These are phyloP conservation scores for Poecilia gillii DNA, from an alignment of 2,797 vertebrate genomes.

Conservation along the genomic window DNA sequence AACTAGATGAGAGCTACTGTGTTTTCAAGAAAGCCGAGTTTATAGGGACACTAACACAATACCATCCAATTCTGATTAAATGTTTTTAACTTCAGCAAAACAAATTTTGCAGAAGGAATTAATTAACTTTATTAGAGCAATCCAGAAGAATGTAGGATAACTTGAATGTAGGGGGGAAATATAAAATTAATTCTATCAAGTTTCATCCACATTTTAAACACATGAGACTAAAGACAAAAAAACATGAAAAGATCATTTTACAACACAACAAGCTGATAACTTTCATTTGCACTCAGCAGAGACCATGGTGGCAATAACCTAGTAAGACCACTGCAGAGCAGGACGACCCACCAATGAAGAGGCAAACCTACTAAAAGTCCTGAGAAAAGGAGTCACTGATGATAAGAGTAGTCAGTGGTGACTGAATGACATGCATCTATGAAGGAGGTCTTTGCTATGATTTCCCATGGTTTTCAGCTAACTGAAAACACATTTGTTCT, in stretches of 20 bases:
- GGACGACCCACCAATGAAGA: slow-evolving; percentile 17
- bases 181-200: no score
- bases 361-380: slow-evolving; percentile 13
- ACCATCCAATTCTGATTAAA: no score
- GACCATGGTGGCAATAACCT: neutral
- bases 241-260: neutral
- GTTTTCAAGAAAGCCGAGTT: no score
- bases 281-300: neutral
- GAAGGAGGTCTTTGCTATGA: neutral
- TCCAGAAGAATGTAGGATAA: no score
- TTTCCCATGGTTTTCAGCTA: neutral
- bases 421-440: neutral
- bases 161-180: no score
- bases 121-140: no score
- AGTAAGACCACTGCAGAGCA: slow-evolving; percentile 29
- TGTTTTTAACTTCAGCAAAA: no score
- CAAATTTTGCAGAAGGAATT: no score
- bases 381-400: slow-evolving; percentile 12
- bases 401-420: neutral
- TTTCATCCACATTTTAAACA: no score
- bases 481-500: slow-evolving; percentile 43
- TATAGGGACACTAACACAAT: no score
- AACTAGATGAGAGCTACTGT: no score
- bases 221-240: no score
- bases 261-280: neutral